Percentiles rank a stretch among this genome's conserved stretches.
phyloP scores from a whole-genome alignment of 2,888 invertebrate genomes.

The Macaria notata region DNA sequence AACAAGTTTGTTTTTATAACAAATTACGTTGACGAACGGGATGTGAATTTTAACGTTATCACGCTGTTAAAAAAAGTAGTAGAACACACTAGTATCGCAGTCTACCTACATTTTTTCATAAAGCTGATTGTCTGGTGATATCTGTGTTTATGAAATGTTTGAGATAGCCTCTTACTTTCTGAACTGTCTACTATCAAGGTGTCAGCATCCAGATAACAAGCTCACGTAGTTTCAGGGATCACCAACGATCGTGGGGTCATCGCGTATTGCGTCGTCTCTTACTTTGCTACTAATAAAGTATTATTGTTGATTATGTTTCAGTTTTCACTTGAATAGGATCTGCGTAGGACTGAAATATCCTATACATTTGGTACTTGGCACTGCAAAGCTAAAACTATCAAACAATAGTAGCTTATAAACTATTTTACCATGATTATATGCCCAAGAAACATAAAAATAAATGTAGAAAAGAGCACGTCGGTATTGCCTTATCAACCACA shows the following conservation, averaged over 20 bases:
- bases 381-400: no score
- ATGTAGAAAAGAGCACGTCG: not conserved
- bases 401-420: no score
- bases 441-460: no score
- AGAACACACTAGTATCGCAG: no score
- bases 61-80: no score
- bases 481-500: slow-evolving; percentile 2
- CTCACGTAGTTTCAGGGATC: slow-evolving; percentile 36
- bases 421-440: no score
- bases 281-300: not conserved
- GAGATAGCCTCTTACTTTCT: slow-evolving; percentile 19
- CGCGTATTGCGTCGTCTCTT: slow-evolving; percentile 31
- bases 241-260: slow-evolving; percentile 36
- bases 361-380: no score
- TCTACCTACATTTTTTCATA: no score
- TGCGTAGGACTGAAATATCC: no score
- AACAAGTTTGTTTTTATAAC: slow-evolving; percentile 11
- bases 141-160: slow-evolving; percentile 25
- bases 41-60: not conserved
- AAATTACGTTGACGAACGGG: slow-evolving; percentile 15
- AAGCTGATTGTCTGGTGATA: no score
- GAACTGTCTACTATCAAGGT: not conserved
- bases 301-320: no score
- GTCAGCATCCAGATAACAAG: slow-evolving; percentile 10
- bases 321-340: no score